These are phyloP conservation scores for Tenualosa ilisha DNA, from an alignment of 2,797 vertebrate species.

Conservation along the genomic window DNA sequence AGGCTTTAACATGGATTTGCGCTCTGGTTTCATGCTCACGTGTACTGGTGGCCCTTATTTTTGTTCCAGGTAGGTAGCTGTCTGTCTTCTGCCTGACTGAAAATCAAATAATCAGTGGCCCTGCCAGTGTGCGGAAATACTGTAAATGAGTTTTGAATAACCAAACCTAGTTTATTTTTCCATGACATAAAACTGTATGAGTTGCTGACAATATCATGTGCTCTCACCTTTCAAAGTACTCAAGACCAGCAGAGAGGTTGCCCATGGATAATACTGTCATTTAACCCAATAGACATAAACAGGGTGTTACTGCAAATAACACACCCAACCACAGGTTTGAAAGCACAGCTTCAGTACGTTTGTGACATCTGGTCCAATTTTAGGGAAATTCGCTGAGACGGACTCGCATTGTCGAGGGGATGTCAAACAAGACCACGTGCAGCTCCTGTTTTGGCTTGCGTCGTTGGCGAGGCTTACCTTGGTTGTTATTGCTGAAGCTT, in stretches of 20 bases:
- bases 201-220: not conserved
- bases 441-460: not conserved
- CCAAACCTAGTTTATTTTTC: not conserved
- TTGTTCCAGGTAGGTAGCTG: slow-evolving; percentile 1
- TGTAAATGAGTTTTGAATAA: slow-evolving; percentile 9
- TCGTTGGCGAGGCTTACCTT: not conserved
- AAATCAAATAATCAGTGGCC: slow-evolving; percentile 14
- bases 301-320: not conserved
- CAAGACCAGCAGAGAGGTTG: not conserved
- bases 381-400: not conserved
- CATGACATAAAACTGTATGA: not conserved
- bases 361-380: slow-evolving; percentile 7
- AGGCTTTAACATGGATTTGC: not conserved
- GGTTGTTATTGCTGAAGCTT: slow-evolving; percentile 5
- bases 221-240: not conserved
- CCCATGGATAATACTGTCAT: not conserved
- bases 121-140: not conserved
- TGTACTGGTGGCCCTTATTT: not conserved
- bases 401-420: not conserved
- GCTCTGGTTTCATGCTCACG: not conserved
- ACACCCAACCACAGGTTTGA: not conserved
- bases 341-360: not conserved
- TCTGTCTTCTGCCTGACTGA: slow-evolving; percentile 20
- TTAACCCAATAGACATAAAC: not conserved
- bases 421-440: slow-evolving; percentile 10